A percentile compares a stretch with the other conserved stretches of the same genome.
Conservation (phyloP, 2,888 invertebrate genomes). For the Apamea anceps region DNA sequence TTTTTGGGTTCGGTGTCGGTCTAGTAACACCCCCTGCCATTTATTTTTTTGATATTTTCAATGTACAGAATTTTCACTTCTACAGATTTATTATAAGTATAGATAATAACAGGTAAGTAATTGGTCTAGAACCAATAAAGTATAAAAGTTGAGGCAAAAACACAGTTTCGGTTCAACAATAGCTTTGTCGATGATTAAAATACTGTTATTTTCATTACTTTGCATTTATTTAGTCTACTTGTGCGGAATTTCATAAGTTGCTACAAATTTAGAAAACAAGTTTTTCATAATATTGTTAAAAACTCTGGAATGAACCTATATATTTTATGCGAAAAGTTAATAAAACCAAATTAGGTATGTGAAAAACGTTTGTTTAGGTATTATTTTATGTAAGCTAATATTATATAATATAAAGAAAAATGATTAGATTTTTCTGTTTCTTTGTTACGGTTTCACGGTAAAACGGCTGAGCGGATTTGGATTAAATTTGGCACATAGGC, state of each 20-base stretch:
- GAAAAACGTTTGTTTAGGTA: neutral
- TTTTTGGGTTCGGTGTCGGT: no score
- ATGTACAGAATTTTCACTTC: no score
- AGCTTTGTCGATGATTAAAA: constrained; percentile 31
- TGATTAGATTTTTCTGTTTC: neutral
- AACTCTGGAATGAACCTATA: neutral
- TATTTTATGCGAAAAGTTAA: constrained; percentile 5
- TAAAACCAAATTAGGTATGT: neutral
- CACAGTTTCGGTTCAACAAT: neutral
- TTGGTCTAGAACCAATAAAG: constrained; percentile 20
- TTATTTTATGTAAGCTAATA: neutral
- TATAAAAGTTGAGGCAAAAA: neutral
- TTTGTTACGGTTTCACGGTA: neutral
- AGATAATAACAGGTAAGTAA: constrained; percentile 26
- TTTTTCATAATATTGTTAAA: neutral
- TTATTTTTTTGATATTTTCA: no score
- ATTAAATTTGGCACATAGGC: neutral
- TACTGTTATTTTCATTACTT: constrained; percentile 20
- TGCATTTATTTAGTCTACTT: neutral
- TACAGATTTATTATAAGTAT: no score
- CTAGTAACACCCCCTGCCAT: no score
- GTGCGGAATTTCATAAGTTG: constrained; percentile 19
- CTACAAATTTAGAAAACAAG: neutral
- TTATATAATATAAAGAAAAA: no score
- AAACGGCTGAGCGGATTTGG: neutral